Percentiles rank a stretch among this genome's conserved stretches.
Conservation (phyloP, 2,113 vertebrate species). For the Urocynchramus pylzowi region DNA sequence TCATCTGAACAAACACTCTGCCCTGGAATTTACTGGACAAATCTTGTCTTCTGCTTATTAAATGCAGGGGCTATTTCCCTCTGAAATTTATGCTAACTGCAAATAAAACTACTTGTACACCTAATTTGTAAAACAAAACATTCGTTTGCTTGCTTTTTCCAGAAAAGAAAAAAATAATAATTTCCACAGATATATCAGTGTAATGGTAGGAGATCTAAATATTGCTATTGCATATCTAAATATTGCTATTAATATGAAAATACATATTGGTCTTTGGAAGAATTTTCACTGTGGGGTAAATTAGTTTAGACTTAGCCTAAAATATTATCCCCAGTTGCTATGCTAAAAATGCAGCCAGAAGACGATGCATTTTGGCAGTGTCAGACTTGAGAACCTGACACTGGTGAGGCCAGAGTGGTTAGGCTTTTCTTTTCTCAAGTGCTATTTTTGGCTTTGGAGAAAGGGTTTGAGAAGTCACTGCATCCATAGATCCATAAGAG, state of each 20-base stretch:
- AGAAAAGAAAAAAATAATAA: not conserved
- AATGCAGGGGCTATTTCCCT: not conserved
- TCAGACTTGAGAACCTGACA: conserved; percentile 11
- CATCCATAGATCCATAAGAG: not conserved
- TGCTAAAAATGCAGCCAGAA: conserved; percentile 47
- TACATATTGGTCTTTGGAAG: conserved; percentile 4
- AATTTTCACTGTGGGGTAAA: conserved; percentile 52
- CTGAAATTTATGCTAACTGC: not conserved
- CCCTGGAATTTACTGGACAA: not conserved
- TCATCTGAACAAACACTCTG: not conserved
- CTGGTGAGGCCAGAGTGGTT: not conserved
- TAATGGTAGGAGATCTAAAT: conserved; percentile 20
- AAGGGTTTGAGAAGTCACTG: conserved; percentile 27
- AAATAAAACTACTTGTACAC: not conserved
- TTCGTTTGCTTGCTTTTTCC: not conserved
- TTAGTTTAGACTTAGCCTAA: conserved; percentile 58
- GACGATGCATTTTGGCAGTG: not conserved
- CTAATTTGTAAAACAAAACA: not conserved
- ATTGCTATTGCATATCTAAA: conserved; percentile 13
- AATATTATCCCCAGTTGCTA: conserved; percentile 22
- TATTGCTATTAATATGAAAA: conserved; percentile 26
- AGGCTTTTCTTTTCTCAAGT: conserved; percentile 11
- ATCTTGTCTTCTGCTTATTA: not conserved
- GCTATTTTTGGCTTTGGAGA: not conserved
- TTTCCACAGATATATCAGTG: conserved; percentile 13